Evolutionary conservation across 2,113 vertebrate genomes (phyloP), one percentile per base, ranked within the genome.

Genomic region (Pyrgilauda ruficollis): DNA sequence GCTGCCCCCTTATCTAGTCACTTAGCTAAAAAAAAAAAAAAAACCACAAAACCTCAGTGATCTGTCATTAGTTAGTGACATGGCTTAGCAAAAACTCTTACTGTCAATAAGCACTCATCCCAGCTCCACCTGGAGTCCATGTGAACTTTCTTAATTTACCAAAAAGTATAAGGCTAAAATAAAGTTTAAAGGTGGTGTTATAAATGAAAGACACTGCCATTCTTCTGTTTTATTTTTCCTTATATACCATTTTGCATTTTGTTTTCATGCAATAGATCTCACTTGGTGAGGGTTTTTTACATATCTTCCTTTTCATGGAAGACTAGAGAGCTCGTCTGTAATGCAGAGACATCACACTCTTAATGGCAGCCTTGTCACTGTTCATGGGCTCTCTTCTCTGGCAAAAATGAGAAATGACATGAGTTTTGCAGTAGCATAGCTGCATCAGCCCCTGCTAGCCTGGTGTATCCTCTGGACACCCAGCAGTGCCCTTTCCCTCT

Each of bases 381-480:
- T 19, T 78, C 30, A 7, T 5, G 10, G 47, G 19, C 43, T 88
- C 50, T 85, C 31, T 87, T 74, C 83, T 93, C 55, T 22, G 24
- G 47, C 11, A 55, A 77, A 93, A 90, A 84, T 49, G 55, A 94
- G 88, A 90, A 77, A 46, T 58, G n/a, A 66, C 85, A 15, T 10
- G n/a, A 21, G 19, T 49, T 75, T 63, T 79, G 70, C 31, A 61
- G 49, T 21, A 49, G 52, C 41, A 22, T 7, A 47, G 33, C 78
- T 75, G 49, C 31, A 47, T 74, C 61, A 79, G 41, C 55, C 13
- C 3, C 24, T 53, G 19, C 19, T n/a, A 64, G 16, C 15, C 52
- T 62, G 11, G 12, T 55, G 33, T 33, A 63, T 39, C 28, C 72
- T 62, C 26, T 37, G 46, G 31, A 44, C 13, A 37, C 23, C 1